Evolutionary conservation across 2,113 vertebrate species (phyloP).

Genomic region (Emydocephalus ijimae): DNA sequence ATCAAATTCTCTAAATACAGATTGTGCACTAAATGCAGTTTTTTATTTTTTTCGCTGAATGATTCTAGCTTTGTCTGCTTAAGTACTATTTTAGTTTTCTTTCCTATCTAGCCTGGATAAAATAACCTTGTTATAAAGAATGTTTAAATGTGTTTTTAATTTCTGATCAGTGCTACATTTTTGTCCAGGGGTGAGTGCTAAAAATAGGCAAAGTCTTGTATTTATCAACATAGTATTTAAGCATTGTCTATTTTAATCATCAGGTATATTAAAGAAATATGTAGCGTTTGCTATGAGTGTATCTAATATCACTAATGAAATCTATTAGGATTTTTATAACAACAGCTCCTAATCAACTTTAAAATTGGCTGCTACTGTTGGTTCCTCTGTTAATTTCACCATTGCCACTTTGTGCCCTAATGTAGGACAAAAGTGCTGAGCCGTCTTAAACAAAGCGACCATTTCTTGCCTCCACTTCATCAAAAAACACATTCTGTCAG

Average conservation of each 20-base stretch:
- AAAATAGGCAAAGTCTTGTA: background rate
- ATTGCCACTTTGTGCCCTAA: slow-evolving; percentile 52
- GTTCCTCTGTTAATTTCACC: slow-evolving; percentile 33
- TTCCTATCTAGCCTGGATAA: slow-evolving; percentile 12
- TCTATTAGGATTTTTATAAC: slow-evolving; percentile 40
- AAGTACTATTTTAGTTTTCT: background rate
- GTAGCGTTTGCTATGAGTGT: slow-evolving; percentile 21
- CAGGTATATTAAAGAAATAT: background rate
- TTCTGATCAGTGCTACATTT: background rate
- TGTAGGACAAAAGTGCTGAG: slow-evolving; percentile 44
- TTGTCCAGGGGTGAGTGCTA: background rate
- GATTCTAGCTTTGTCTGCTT: background rate
- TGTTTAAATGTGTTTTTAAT: background rate
- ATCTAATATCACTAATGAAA: slow-evolving; percentile 34
- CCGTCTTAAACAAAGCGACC: slow-evolving; percentile 35
- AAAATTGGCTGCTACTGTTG: background rate
- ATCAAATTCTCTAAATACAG: background rate
- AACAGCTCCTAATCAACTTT: slow-evolving; percentile 15
- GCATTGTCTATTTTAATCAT: background rate
- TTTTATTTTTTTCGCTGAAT: background rate
- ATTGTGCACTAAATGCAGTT: background rate
- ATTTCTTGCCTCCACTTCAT: slow-evolving; percentile 56
- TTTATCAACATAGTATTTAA: background rate
- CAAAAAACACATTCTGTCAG: slow-evolving; percentile 61
- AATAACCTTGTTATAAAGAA: background rate